Percentiles rank a stretch among this genome's conserved stretches.
phyloP scores from a whole-genome alignment of 2,888 invertebrate genomes.

The Lathronympha strigana region DNA sequence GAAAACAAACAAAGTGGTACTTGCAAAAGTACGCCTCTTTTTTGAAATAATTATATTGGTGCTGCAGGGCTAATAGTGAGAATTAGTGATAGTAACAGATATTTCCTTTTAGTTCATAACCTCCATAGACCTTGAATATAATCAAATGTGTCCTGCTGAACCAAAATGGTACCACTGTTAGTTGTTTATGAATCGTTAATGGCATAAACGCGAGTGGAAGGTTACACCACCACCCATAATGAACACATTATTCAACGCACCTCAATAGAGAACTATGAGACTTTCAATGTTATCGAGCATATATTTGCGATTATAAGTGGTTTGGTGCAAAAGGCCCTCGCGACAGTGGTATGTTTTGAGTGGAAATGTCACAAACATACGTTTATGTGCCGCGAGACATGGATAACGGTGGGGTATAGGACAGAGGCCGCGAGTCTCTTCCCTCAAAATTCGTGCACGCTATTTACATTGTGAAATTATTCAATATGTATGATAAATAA shows the following conservation, averaged over 20 bases:
- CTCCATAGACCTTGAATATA: neutral
- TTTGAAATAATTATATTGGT: neutral
- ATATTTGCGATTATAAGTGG: too few relatives aligned
- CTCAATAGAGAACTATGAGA: too few relatives aligned
- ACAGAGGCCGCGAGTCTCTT: neutral
- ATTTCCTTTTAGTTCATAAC: neutral
- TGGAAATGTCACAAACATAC: neutral
- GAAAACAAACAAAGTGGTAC: neutral
- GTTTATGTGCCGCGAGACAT: neutral
- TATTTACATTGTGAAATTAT: slow-evolving; percentile 26
- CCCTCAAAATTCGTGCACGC: slow-evolving; percentile 5
- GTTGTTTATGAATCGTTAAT: neutral
- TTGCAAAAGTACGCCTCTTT: neutral
- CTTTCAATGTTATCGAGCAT: too few relatives aligned
- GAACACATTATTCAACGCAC: too few relatives aligned
- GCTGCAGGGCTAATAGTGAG: slow-evolving; percentile 5
- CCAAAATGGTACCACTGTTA: neutral
- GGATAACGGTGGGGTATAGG: slow-evolving; percentile 23
- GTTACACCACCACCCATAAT: neutral
- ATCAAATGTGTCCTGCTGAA: neutral
- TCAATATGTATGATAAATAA: slow-evolving; percentile 31
- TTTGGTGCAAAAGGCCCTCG: too few relatives aligned
- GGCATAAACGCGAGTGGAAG: neutral
- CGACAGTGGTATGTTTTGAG: slow-evolving; percentile 1
- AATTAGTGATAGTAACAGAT: slow-evolving; percentile 8